A percentile compares a stretch with the other conserved stretches of the same genome.
Evolutionary conservation across 2,113 vertebrate genomes (phyloP).

Genomic region (Saguinus imperator): DNA sequence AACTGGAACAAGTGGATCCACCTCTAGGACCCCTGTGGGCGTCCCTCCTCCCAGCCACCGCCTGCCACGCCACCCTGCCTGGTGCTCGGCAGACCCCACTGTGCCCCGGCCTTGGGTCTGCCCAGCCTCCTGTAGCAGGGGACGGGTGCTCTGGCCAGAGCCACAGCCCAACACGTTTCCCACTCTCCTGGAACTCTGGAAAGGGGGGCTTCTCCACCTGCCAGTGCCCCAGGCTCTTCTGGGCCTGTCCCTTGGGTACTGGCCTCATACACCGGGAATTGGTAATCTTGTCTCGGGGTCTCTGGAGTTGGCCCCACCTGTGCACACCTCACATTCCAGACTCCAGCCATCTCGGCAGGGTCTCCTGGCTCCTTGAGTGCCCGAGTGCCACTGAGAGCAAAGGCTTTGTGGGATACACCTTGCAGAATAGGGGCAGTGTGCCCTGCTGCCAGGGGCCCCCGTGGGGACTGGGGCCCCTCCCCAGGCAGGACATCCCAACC

Average conservation of each 20-base stretch:
- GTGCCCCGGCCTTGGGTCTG: background rate
- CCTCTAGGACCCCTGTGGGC: background rate
- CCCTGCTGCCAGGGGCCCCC: background rate
- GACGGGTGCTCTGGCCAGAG: background rate
- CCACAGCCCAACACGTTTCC: background rate
- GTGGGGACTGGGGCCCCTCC: background rate
- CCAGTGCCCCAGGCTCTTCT: background rate
- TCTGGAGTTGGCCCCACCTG: fast-evolving
- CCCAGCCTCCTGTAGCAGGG: background rate
- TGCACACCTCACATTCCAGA: background rate
- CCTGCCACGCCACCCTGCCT: background rate
- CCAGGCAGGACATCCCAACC: background rate
- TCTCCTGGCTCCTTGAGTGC: background rate
- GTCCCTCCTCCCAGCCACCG: fast-evolving
- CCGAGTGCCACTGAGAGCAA: background rate
- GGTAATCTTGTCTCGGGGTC: background rate
- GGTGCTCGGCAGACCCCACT: background rate
- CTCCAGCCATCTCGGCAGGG: background rate
- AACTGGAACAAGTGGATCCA: slow-evolving; percentile 92
- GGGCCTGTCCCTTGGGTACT: background rate
- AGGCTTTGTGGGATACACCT: background rate
- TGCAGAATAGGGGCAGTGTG: background rate
- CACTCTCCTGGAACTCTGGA: background rate
- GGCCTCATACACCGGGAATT: fast-evolving
- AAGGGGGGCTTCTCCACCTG: background rate